Conservation (phyloP, 2,113 vertebrate species). For the Mixornis gularis region DNA sequence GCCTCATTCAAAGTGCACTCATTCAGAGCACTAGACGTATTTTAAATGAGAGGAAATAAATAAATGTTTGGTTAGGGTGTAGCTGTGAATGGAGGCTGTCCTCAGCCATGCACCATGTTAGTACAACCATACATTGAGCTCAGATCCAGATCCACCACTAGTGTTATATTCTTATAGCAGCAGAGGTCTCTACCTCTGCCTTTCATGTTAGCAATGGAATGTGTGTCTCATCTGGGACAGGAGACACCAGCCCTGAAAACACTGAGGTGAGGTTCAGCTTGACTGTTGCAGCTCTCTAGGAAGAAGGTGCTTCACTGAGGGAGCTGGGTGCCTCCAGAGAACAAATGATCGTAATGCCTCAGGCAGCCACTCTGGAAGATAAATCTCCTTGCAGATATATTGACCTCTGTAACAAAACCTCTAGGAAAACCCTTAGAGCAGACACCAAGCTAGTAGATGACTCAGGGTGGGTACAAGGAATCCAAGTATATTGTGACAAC, state of each 20-base stretch:
- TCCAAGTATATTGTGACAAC: not conserved
- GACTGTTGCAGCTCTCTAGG: not conserved
- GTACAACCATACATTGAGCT: not conserved
- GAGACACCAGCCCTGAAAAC: not conserved
- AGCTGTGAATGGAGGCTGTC: not conserved
- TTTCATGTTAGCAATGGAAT: not conserved
- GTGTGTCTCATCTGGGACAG: not conserved
- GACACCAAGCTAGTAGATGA: not conserved
- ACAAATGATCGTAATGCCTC: not conserved
- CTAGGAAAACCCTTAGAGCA: not conserved
- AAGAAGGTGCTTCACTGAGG: not conserved
- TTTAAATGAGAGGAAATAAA: not conserved
- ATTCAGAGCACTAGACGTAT: not conserved
- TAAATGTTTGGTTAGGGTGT: not conserved
- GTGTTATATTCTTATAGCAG: not conserved
- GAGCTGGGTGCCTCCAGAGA: not conserved
- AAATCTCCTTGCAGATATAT: not conserved
- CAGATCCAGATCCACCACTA: not conserved
- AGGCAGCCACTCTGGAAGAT: not conserved
- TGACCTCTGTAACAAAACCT: not conserved
- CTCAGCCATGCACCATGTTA: accelerated
- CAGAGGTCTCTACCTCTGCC: not conserved
- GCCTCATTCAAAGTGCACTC: not conserved
- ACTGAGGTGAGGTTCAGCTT: not conserved
- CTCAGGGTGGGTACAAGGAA: not conserved